Evolutionary conservation across 1,140 invertebrate genomes (phyloP), one percentile per base, ranked within the genome.

Genomic region (Drosophila arawakana): DNA sequence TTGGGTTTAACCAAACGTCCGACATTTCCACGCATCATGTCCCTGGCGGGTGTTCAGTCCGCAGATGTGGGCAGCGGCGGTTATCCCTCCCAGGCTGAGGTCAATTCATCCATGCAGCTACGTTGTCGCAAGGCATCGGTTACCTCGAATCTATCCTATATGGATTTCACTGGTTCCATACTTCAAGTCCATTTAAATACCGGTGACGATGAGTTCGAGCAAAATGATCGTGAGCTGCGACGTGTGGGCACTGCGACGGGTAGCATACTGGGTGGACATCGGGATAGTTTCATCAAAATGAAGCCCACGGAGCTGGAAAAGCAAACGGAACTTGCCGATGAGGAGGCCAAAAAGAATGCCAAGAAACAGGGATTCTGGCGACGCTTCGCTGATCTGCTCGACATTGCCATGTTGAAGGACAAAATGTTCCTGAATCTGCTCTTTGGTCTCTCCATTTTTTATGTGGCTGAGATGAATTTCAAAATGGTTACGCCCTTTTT

Each of bases 401-500:
- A 95, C 81, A 92, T 95, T 54, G 94, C 95, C 85, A 92, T 96
- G 80, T 86, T 95, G 25, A 94, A 94, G 93, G 94, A 95, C 91
- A 93, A 93, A 75, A 94, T 94, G 15, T 96, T 95, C 84, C 93
- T 96, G 66, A 96, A 96, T 90, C 93, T 96, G 65, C 93, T 95
- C 52, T 94, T 96, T 52, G 95, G 95, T 1, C 92, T 96, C 13
- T 95, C 95, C 39, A 93, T 96, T 7, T 96, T 95, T 92, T 96
- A 95, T 91, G 95, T 95, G 15, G 95, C 95, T 9, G 95, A 96
- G 78, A 93, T 96, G 72, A 96, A 96, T 81, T 96, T 96, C 83
- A 95, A 96, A 91, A 94, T 96, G 93, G 94, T 96, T 52, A 95
- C 95, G 41, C 95, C 96, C 10, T 96, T 96, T 86, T 96, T 96